Base-by-base conservation (phyloP, 2,888 invertebrate species). In the Helicoverpa assulta region DNA sequence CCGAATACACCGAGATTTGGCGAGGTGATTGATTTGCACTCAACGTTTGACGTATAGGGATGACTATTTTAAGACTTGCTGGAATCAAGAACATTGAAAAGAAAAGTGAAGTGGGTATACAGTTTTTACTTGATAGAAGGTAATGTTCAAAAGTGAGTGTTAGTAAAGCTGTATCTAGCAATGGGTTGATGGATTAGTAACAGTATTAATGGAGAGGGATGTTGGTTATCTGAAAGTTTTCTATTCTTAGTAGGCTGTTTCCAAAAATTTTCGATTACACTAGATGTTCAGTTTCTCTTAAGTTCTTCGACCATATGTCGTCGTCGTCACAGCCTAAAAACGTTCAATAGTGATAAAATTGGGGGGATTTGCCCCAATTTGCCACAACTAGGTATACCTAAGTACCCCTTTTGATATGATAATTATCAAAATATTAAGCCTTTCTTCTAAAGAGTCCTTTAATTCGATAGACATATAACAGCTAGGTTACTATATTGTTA, bases 21-120 rank as follows among this genome's bases (percentile, higher is more conserved):
- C 68, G 57, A 64, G 63, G 51, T 73, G 80, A 79, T 76, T 76
- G 80, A 79, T 76, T 62, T 73, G 57, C 80, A 74, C 75, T 79
- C 68, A 64, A 64, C 51, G 68, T 61, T 64, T 76, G 80, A 79
- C 80, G 80, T 54, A 76, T 40, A 55, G 5, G 54, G 5, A 69
- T 40, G 54, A 47, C 60, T 76, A 74, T 76, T 76, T 64, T 50
- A 16, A 58, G 68, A 68, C 8, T 54, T n/a, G 52, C 43, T 43
- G 43, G 47, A 47, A n/a, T n/a, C 16, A n/a, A 12, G 47, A 47
- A 47, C 16, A 47, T 47, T 47, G 47, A 47, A 47, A 47, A 47
- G 47, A 47, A 47, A 47, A 47, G 47, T 47, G 47, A 47, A 47
- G n/a, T n/a, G n/a, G n/a, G 47, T n/a, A 47, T 47, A 47, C 47